Conservation (phyloP, 2,888 invertebrate genomes). For the Eupeodes luniger region DNA sequence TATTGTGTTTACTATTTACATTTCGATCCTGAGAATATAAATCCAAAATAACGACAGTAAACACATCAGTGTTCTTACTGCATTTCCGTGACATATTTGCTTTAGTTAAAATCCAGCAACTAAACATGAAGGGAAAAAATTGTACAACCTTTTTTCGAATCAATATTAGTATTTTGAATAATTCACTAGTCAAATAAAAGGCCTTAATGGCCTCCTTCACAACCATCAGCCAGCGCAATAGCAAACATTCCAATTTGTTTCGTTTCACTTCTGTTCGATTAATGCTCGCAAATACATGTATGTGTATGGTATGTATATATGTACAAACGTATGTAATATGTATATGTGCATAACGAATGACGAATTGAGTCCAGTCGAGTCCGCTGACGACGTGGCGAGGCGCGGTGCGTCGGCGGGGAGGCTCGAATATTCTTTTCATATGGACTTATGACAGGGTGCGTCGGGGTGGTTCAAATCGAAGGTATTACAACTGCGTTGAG, state of each 20-base stretch:
- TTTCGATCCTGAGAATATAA: conserved; percentile 68
- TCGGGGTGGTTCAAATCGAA: conserved; percentile 59
- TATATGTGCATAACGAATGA: conserved; percentile 8
- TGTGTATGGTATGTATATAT: too few relatives aligned
- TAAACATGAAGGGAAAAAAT: conserved; percentile 78
- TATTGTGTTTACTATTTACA: conserved; percentile 62
- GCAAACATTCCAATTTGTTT: conserved; percentile 76
- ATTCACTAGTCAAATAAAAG: conserved; percentile 84
- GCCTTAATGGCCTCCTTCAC: conserved; percentile 82
- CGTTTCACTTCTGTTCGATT: conserved; percentile 76
- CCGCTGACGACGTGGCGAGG: conserved; percentile 2
- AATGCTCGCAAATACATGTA: conserved; percentile 69
- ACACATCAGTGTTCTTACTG: conserved; percentile 80
- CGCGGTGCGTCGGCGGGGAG: not conserved
- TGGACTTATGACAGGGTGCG: conserved; percentile 46
- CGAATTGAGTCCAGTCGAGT: conserved; percentile 47
- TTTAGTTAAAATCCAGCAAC: conserved; percentile 82
- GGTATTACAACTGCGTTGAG: conserved; percentile 63
- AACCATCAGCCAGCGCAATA: conserved; percentile 67
- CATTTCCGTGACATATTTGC: conserved; percentile 82
- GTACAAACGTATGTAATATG: too few relatives aligned
- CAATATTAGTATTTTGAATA: conserved; percentile 84
- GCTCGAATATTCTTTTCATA: not conserved
- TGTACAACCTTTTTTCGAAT: conserved; percentile 80
- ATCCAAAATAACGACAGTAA: conserved; percentile 72